A percentile compares a stretch with the other conserved stretches of the same genome.
Evolutionary conservation across 1,140 invertebrate species (phyloP).

Genomic region (Drosophila sechellia): DNA sequence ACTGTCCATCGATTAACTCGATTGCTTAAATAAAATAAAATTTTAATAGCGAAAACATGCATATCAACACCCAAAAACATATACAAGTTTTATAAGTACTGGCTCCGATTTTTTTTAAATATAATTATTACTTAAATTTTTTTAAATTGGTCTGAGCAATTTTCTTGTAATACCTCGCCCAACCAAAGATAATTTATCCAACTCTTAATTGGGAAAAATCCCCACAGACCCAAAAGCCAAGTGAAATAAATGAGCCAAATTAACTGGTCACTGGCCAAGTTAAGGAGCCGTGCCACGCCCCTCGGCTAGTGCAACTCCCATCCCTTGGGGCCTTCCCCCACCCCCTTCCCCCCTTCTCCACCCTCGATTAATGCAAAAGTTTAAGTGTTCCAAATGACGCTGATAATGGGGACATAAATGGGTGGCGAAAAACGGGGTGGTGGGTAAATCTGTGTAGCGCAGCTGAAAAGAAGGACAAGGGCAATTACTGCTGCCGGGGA

Average conservation of each 20-base stretch:
- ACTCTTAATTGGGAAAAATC: conserved; percentile 1
- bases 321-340: neutral
- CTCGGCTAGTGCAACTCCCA: conserved; percentile 6
- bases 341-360: neutral
- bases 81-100: too few species aligned
- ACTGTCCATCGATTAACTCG: neutral
- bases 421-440: neutral
- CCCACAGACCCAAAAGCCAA: conserved; percentile 3
- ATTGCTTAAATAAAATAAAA: neutral
- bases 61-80: too few species aligned
- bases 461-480: conserved; percentile 18
- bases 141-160: neutral
- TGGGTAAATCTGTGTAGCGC: neutral
- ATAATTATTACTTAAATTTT: neutral
- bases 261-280: conserved; percentile 34
- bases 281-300: conserved; percentile 9
- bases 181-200: conserved; percentile 15
- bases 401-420: conserved; percentile 43
- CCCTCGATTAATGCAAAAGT: conserved; percentile 52
- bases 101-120: neutral
- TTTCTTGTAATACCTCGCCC: neutral
- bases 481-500: conserved; percentile 15
- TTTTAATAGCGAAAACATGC: too few species aligned
- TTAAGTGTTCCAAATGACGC: conserved; percentile 57
- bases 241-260: conserved; percentile 52